These are phyloP conservation scores for Nipponia nippon DNA, from an alignment of 2,113 vertebrate species.

Conservation along the genomic window DNA sequence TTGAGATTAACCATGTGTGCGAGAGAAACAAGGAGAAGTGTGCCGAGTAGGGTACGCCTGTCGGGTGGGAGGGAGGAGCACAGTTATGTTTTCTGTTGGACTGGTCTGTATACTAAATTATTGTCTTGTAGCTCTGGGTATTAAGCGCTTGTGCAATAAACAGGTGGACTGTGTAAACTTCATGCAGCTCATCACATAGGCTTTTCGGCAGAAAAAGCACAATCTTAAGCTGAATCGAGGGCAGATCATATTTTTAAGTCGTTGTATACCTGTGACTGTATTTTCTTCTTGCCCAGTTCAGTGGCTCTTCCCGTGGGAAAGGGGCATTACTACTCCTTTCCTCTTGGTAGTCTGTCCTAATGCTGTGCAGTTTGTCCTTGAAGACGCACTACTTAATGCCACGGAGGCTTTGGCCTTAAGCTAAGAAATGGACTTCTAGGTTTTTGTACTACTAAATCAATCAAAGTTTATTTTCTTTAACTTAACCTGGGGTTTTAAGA, in stretches of 20 bases:
- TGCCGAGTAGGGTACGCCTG: rapidly evolving
- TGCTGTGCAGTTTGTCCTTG: not conserved
- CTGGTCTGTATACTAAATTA: not conserved
- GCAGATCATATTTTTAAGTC: not conserved
- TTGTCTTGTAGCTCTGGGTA: not conserved
- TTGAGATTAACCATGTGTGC: not conserved
- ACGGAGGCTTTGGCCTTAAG: not conserved
- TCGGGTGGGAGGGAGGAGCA: not conserved
- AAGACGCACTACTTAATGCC: not conserved
- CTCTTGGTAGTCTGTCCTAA: not conserved
- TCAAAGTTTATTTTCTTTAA: not conserved
- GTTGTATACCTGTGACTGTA: not conserved
- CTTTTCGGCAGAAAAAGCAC: not conserved
- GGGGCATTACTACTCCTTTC: not conserved
- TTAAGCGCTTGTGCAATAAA: not conserved
- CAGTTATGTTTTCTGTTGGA: not conserved
- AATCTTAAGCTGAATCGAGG: not conserved
- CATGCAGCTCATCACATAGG: not conserved
- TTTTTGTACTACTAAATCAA: not conserved
- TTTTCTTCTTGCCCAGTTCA: not conserved
- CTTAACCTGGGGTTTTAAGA: not conserved
- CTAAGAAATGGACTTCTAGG: not conserved
- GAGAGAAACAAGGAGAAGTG: not conserved
- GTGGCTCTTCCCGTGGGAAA: not conserved
- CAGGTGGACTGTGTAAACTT: not conserved